Evolutionary conservation across 30 jellyfish, hydroid and myxozoan species (phyloP).

Genomic region (Mastigias papua): DNA sequence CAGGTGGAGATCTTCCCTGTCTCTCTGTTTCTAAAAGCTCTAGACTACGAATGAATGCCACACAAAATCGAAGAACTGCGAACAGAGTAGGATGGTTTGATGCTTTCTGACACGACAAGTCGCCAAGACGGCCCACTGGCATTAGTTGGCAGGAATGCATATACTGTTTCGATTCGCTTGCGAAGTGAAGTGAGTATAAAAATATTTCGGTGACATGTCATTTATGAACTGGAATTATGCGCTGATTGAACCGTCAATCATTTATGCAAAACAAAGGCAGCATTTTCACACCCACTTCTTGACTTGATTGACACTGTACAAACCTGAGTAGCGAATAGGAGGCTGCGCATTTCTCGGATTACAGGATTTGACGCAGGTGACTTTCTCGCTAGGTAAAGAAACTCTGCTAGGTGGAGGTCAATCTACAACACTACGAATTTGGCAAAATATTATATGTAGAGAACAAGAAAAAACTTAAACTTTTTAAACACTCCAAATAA

Average conservation of each 20-base stretch:
- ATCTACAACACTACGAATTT: too few species aligned
- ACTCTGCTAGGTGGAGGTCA: background rate
- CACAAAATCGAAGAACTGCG: background rate
- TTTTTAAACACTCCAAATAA: too few species aligned
- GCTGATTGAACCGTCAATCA: slow-evolving; percentile 80
- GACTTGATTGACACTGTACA: slow-evolving; percentile 79
- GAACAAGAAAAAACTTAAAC: too few species aligned
- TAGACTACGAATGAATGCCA: background rate
- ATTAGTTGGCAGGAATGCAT: background rate
- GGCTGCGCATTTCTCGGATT: slow-evolving; percentile 21
- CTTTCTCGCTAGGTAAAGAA: background rate
- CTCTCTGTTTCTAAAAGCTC: background rate
- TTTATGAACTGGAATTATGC: slow-evolving; percentile 70
- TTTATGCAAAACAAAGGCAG: slow-evolving; percentile 39
- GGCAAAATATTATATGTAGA: too few species aligned
- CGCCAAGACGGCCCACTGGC: background rate
- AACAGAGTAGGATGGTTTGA: too few species aligned
- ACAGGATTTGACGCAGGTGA: slow-evolving; percentile 17
- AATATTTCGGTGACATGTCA: slow-evolving; percentile 66
- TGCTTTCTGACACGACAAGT: background rate
- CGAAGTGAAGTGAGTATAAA: slow-evolving; percentile 36
- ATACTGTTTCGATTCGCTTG: background rate
- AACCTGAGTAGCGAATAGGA: slow-evolving; percentile 37
- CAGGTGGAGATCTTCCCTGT: background rate
- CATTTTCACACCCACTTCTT: slow-evolving; percentile 85